Base-by-base conservation (phyloP, 2,888 invertebrate species). In the Therioaphis trifolii region DNA sequence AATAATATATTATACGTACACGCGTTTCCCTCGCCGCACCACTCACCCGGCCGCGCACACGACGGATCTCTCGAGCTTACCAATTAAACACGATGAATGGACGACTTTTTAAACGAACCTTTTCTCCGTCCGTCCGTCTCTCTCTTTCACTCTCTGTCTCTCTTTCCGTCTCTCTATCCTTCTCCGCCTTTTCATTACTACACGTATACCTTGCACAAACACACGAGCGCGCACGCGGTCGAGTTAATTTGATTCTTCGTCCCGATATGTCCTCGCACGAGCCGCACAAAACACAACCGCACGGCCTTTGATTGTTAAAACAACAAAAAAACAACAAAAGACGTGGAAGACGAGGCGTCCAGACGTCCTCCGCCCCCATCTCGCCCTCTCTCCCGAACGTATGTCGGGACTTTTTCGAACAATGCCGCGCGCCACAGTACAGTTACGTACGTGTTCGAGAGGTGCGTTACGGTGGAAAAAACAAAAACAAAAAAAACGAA, bases 51-150 rank as follows among this genome's bases (percentile, higher is more conserved):
- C 35, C 4, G 35, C 35, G 35, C 7, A 7, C 7, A 24, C 58
- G 58, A 55, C 7, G 21, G 55, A 9, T 58, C 21, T 12, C 12
- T 2, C 46, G 58, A 24, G 12, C 24, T 9, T 12, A 71, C 71
- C 71, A 46, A 71, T 46, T 71, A 71, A 46, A 63, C 18, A 46
- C 46, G 71, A 46, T 46, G 71, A 69, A 69, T 69, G 46, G 66
- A 21, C 12, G 24, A 46, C 46, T 71, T 71, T 71, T 71, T 46
- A 71, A 14, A 71, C 15, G 46, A 11, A 71, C 27, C 24, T 46
- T 46, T 71, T 71, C 7, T 11, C 35, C 63, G 29, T 63, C 29
- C 18, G 12, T 58, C 12, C 12, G 21, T 24, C 24, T 24, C 14
- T 21, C 15, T 5, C 35, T 35, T 7, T 3, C 35, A 35, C 35